Base-by-base conservation (phyloP, 1,140 invertebrate species). In the Cydia amplana region DNA sequence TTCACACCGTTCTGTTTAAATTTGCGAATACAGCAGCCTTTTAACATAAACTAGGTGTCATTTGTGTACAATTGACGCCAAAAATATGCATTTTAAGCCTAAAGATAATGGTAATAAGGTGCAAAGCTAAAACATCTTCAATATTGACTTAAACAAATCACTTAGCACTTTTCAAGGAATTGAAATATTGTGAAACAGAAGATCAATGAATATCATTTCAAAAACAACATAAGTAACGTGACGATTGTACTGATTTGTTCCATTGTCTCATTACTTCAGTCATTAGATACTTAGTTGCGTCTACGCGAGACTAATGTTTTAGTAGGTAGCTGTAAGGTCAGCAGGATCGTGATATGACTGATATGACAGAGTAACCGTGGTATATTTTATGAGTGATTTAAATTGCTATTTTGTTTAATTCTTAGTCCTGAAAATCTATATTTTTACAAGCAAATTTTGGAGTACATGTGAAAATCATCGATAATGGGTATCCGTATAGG, bases 161-260 rank as follows among this genome's bases (percentile, higher is more conserved):
- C 28, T 70, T 70, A 70, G 65, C 65, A 36, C 32, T 40, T 43
- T 70, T 70, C 36, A 70, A 70, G 65, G 36, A 70, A 36, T 36
- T 40, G 65, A 32, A 36, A 40, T 43, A 67, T 67, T 67, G 28
- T 67, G 64, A 67, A 67, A 67, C 64, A 67, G 28, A 67, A 65
- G 64, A 65, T 32, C 16, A 79, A 75, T 70, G 36, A 78, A 46
- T 46, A 14, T 77, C 75, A 76, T 78, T 78, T 73, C n/a, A 18
- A 51, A 18, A 51, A 51, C 49, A 60, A 60, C 20, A 60, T 60
- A 23, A 23, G 20, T 60, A 23, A 23, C 20, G 7, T 60, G 18
- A 60, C 18, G 1, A 18, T 51, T 51, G 49, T 51, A 51, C 16
- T 18, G 49, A 51, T 60, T 60, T 60, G 55, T 60, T n/a, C 6